Evolutionary conservation across 2,797 vertebrate species (phyloP).

Genomic region (Trachurus trachurus): DNA sequence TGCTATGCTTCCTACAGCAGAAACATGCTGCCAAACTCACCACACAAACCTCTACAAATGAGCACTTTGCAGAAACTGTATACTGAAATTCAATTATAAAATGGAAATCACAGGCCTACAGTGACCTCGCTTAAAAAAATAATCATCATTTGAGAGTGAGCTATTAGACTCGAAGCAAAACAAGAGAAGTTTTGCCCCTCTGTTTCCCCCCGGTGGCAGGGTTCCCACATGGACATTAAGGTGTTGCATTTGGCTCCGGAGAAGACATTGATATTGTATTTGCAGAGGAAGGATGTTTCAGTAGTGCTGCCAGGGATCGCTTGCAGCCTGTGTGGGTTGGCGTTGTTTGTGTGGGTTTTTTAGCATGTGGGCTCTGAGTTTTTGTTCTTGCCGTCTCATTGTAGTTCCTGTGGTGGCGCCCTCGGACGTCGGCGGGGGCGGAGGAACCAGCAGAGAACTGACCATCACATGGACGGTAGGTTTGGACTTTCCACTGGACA

Average conservation of each 20-base stretch:
- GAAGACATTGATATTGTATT: slow-evolving; percentile 70
- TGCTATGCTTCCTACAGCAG: slow-evolving; percentile 55
- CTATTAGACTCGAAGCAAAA: slow-evolving; percentile 32
- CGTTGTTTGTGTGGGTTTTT: slow-evolving; percentile 68
- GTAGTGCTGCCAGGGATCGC: slow-evolving; percentile 59
- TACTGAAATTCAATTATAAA: slow-evolving; percentile 77
- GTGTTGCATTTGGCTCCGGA: slow-evolving; percentile 78
- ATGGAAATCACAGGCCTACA: slow-evolving; percentile 76
- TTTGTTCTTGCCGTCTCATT: slow-evolving; percentile 72
- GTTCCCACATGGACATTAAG: slow-evolving; percentile 68
- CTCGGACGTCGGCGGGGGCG: slow-evolving; percentile 94
- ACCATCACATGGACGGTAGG: slow-evolving; percentile 97
- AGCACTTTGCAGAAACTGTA: slow-evolving; percentile 76
- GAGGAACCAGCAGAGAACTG: slow-evolving; percentile 93
- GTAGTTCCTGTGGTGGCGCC: slow-evolving; percentile 96
- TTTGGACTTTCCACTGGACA: slow-evolving; percentile 55
- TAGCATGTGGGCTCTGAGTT: slow-evolving; percentile 68
- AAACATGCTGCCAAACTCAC: slow-evolving; percentile 61
- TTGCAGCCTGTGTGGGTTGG: slow-evolving; percentile 71
- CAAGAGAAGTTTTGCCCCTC: slow-evolving; percentile 42
- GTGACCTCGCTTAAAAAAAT: slow-evolving; percentile 65
- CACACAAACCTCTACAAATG: slow-evolving; percentile 78
- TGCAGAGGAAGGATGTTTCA: slow-evolving; percentile 74
- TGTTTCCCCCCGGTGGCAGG: slow-evolving; percentile 53
- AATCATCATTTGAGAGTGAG: slow-evolving; percentile 55